Conservation (phyloP, 2,113 vertebrate species). For the Rhynchomys soricoides region DNA sequence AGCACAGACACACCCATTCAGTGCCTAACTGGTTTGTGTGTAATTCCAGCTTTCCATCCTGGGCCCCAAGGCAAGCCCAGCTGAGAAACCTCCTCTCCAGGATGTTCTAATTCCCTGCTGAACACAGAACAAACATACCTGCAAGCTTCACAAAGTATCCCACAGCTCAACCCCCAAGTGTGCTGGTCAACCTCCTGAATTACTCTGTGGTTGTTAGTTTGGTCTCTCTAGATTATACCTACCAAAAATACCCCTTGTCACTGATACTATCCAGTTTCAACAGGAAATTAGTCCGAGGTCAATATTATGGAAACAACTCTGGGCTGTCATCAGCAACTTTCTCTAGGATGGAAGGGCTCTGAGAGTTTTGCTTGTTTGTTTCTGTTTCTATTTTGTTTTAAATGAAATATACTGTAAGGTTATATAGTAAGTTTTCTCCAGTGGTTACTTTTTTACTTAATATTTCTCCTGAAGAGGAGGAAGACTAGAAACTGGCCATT, state of each 20-base stretch:
- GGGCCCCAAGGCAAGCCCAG: neutral
- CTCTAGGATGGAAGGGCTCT: neutral
- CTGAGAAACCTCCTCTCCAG: neutral
- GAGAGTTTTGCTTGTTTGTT: neutral
- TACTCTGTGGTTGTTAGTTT: slow-evolving; percentile 18
- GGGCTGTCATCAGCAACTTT: slow-evolving; percentile 59
- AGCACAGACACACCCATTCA: neutral
- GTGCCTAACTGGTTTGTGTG: neutral
- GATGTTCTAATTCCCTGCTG: accelerated
- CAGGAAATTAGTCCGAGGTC: slow-evolving; percentile 67
- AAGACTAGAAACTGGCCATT: slow-evolving; percentile 22
- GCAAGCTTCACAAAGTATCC: neutral
- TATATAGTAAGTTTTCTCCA: slow-evolving; percentile 19
- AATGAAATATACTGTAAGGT: slow-evolving; percentile 14
- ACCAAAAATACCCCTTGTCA: slow-evolving; percentile 24
- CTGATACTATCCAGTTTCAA: slow-evolving; percentile 46
- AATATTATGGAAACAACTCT: slow-evolving; percentile 64
- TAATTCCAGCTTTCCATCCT: neutral
- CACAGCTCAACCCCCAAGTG: neutral
- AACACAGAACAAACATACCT: neutral
- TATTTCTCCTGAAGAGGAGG: neutral
- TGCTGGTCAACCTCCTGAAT: neutral
- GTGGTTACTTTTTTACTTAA: neutral
- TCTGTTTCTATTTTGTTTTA: slow-evolving; percentile 7
- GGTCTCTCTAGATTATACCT: neutral